Base-by-base conservation (phyloP, 1,140 invertebrate species). In the Theocolax elegans region DNA sequence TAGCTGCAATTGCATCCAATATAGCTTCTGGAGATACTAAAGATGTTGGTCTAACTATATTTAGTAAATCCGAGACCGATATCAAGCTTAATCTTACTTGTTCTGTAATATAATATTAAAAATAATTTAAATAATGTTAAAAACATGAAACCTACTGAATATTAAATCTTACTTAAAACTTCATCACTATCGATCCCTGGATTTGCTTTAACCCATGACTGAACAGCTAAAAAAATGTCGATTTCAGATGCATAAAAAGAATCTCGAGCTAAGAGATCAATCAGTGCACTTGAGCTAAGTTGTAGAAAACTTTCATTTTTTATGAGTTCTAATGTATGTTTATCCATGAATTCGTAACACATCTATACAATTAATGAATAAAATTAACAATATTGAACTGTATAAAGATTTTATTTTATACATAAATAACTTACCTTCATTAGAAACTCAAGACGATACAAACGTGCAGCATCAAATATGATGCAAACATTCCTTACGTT, bases 231-330 rank as follows among this genome's bases (percentile, higher is more conserved):
- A 85, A 99, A 99, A 72, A 99, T 98, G 76, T 98, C 93, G 25
- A 97, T 94, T 87, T 99, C 97, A 4, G 92, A 91, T 0, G 95
- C 96, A 88, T 94, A 99, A 86, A 99, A 99, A 1, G 97, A 98
- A 85, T 99, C 94, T 58, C 97, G 87, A 54, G 91, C 89, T 40
- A 99, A 88, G n/a, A 99, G 87, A 79, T 95, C 92, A 75, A 91
- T 91, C 19, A 96, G 80, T 2, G 93, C 92, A 78, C 89, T 88
- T 88, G 93, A 75, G 66, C 96, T 97, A 4, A 99, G 86, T 76
- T 91, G 89, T 10, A 93, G 82, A 83, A 99, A 97, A 12, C 91
- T 90, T 73, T 97, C 92, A 77, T 95, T 92, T 64, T 90, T 87
- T 44, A 99, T 89, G 12, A 99, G 90, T 58, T 95, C 92, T 0